Conservation (phyloP, 2,113 vertebrate genomes). For the Glareola pratincola region DNA sequence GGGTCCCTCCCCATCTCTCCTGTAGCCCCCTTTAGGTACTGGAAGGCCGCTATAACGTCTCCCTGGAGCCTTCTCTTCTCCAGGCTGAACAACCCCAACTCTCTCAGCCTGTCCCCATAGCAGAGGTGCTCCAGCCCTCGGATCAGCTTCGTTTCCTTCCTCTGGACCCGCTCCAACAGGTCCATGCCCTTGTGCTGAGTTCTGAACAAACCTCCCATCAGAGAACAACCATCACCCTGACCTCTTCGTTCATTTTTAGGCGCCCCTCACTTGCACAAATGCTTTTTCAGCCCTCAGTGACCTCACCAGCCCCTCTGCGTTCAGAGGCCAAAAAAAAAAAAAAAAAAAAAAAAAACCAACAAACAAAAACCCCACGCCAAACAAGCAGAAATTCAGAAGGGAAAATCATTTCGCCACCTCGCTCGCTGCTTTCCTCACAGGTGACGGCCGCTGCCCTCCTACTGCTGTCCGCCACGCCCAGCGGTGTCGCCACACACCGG, state of each 20-base stretch:
- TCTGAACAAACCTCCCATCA: too few relatives aligned
- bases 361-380: too few relatives aligned
- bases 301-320: fast-evolving
- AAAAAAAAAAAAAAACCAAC: too few relatives aligned
- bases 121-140: neutral
- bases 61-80: neutral
- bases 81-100: neutral
- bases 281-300: neutral
- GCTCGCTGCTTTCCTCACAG: fast-evolving
- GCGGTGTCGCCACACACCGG: fast-evolving
- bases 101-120: neutral
- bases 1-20: neutral
- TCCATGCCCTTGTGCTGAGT: too few relatives aligned
- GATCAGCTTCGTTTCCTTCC: neutral
- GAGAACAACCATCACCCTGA: too few relatives aligned
- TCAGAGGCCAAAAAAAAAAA: too few relatives aligned
- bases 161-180: neutral
- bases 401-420: neutral
- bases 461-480: neutral
- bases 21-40: neutral
- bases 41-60: neutral
- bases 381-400: fast-evolving
- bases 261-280: neutral
- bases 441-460: too few relatives aligned
- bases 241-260: neutral